Evolutionary conservation across 2,113 vertebrate genomes (phyloP).

Genomic region (Hyperoodon ampullatus): DNA sequence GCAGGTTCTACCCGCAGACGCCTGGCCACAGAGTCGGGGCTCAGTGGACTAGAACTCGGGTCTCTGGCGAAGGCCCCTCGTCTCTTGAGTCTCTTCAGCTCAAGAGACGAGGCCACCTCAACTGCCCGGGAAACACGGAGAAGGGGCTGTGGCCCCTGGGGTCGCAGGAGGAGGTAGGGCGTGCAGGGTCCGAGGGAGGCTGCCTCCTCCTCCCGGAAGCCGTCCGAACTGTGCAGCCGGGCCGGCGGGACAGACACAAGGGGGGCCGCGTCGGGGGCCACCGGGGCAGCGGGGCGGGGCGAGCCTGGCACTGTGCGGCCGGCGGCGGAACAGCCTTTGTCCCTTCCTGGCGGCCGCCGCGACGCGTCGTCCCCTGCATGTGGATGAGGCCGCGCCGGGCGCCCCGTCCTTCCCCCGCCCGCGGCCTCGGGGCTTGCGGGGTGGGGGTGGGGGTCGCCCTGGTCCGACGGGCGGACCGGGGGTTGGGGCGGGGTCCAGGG

Average conservation of each 20-base stretch:
- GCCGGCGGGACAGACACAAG: neutral
- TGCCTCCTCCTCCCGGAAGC: constrained; percentile 21
- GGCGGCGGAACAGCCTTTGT: constrained; percentile 78
- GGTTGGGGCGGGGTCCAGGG: neutral
- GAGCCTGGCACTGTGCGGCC: constrained; percentile 59
- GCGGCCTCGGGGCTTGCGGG: neutral
- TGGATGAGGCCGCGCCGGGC: constrained; percentile 66
- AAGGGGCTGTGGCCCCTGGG: neutral
- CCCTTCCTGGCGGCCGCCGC: constrained; percentile 64
- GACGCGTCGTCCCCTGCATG: constrained; percentile 69
- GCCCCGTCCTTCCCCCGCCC: neutral
- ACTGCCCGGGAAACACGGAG: neutral
- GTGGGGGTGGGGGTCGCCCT: neutral
- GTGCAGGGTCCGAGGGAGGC: neutral
- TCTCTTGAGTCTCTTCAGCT: too few relatives aligned
- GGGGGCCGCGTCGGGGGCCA: constrained; percentile 60
- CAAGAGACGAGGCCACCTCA: neutral
- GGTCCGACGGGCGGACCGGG: neutral
- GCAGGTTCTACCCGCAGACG: neutral
- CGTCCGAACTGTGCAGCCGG: neutral
- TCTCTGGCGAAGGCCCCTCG: neutral
- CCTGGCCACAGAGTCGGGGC: neutral
- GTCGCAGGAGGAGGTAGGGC: neutral
- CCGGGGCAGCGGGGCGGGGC: constrained; percentile 64
- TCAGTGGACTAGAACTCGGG: neutral